Evolutionary conservation across 2,797 vertebrate genomes (phyloP).

Genomic region (Sparus aurata): DNA sequence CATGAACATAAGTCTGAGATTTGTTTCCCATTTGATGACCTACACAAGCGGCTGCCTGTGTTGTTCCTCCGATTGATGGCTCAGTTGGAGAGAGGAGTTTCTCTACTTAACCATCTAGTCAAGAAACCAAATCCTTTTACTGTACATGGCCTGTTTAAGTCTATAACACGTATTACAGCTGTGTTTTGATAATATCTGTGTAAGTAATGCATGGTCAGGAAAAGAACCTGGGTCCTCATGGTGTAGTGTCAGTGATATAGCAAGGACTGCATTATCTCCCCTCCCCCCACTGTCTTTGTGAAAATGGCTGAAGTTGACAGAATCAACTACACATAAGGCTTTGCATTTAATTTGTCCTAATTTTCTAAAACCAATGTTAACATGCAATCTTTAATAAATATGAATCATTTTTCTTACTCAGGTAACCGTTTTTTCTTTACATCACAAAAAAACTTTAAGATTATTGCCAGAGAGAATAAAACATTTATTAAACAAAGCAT

Average conservation of each 20-base stretch:
- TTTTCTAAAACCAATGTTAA: slow-evolving; percentile 69
- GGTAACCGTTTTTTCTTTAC: slow-evolving; percentile 34
- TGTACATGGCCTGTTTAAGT: slow-evolving; percentile 20
- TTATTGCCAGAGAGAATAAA: neutral
- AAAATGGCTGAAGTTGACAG: slow-evolving; percentile 47
- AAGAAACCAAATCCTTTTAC: slow-evolving; percentile 40
- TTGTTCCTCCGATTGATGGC: slow-evolving; percentile 23
- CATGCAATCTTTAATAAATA: slow-evolving; percentile 80
- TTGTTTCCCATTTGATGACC: slow-evolving; percentile 13
- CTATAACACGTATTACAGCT: slow-evolving; percentile 12
- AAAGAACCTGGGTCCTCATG: slow-evolving; percentile 34
- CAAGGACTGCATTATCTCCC: slow-evolving; percentile 41
- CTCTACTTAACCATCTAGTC: slow-evolving; percentile 29
- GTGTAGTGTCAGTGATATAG: slow-evolving; percentile 41
- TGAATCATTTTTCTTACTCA: slow-evolving; percentile 55
- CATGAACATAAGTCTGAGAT: neutral
- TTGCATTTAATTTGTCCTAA: slow-evolving; percentile 64
- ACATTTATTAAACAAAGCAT: slow-evolving; percentile 56
- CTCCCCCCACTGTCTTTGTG: slow-evolving; percentile 39
- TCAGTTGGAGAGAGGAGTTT: slow-evolving; percentile 19
- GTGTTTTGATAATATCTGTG: slow-evolving; percentile 45
- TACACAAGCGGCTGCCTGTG: neutral
- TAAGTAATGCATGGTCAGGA: slow-evolving; percentile 48
- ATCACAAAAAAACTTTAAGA: neutral
- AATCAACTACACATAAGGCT: slow-evolving; percentile 52